A percentile compares a stretch with the other conserved stretches of the same genome.
These are phyloP conservation scores for Sarcophaga caerulescens DNA, from an alignment of 2,888 invertebrate genomes.

Conservation along the genomic window DNA sequence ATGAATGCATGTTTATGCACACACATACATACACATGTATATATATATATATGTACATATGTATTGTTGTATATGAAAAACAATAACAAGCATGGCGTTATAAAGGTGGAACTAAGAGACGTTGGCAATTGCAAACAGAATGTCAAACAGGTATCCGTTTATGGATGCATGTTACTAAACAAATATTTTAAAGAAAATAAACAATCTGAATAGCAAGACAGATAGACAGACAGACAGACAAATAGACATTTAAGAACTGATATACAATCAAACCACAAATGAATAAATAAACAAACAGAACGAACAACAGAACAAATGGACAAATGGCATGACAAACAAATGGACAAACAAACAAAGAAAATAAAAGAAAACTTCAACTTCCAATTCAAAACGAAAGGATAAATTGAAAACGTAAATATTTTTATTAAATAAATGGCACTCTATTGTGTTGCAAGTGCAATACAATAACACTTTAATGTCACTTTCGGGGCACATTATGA, in stretches of 20 bases:
- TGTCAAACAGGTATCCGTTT: neutral
- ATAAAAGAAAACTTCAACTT: too few relatives aligned
- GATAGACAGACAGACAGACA: neutral
- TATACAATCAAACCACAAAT: neutral
- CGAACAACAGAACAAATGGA: slow-evolving; percentile 41
- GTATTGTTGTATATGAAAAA: too few relatives aligned
- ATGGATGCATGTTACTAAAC: neutral
- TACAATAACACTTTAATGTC: slow-evolving; percentile 66
- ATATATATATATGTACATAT: neutral
- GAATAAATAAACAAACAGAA: slow-evolving; percentile 28
- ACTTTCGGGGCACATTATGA: slow-evolving; percentile 65
- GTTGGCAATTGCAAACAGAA: neutral
- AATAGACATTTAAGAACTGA: too few relatives aligned
- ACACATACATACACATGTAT: neutral
- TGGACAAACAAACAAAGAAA: slow-evolving; percentile 4
- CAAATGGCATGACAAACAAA: neutral
- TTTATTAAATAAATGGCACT: slow-evolving; percentile 63
- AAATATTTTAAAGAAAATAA: neutral
- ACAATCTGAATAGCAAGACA: neutral
- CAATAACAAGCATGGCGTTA: neutral
- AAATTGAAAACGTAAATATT: slow-evolving; percentile 67
- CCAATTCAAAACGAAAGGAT: slow-evolving; percentile 28
- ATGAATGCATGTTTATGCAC: neutral
- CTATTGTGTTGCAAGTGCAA: slow-evolving; percentile 64
- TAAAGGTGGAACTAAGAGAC: neutral